Base-by-base conservation (phyloP, 2,113 vertebrate species). In the Labeo rohita region DNA sequence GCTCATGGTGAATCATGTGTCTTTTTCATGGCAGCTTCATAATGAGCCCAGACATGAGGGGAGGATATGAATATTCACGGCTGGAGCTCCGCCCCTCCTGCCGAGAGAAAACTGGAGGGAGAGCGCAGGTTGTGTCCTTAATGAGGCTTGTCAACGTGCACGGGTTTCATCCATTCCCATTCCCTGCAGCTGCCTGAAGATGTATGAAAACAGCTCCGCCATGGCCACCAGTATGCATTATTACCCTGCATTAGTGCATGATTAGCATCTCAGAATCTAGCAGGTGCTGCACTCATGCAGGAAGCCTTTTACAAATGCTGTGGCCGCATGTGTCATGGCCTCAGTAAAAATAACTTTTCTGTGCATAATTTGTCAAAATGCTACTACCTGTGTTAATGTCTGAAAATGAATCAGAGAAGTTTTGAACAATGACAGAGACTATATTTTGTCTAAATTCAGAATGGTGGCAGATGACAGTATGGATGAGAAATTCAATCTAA, bases 61-160 rank as follows among this genome's bases (percentile, higher is more conserved):
- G 23, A 70, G 66, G 73, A 70, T 84, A 84, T 86, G 82, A 86
- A 86, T 86, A 84, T 84, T 88, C 61, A 45, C 76, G 4, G 47
- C 28, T 56, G 56, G 75, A 56, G 34, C 66, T 63, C 63, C 66
- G n/a, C 56, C 84, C 18, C 80, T 80, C 75, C 49, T 56, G 54
- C 50, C 6, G 83, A 36, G 84, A 80, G 45, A 72, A 77, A 50
- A 34, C 45, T 70, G 59, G 13, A 61, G 49, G 65, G 66, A 59
- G 50, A 65, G 45, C 8, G 36, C 80, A 86, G 85, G 84, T 85
- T 80, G 34, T 23, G 49, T 79, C 68, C 79, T 87, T 88, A 90
- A 90, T 90, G 76, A 88, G 68, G 79, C 73, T 86, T 83, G 70
- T 83, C 84, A 79, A 87, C 77, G 39, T 50, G 12, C 66, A 73